Base-by-base conservation (phyloP, 2,113 vertebrate species). In the Phasianus colchicus region DNA sequence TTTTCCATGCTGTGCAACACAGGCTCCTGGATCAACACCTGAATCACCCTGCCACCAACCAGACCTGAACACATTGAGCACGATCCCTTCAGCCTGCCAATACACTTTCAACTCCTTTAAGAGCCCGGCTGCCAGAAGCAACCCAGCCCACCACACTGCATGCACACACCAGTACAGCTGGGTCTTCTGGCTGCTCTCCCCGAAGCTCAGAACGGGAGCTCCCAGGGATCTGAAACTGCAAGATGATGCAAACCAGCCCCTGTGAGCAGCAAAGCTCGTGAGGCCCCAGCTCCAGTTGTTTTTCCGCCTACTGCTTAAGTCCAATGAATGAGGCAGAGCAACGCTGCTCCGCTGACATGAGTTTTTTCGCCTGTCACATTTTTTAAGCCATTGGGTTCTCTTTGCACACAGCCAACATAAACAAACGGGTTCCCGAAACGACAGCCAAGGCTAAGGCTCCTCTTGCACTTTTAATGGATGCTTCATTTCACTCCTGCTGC, bases 91-190 rank as follows among this genome's bases (percentile, higher is more conserved):
- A 38, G 32, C 61, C 43, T 2, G 2, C 25, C 16, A 36, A 52
- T 45, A 10, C 32, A 42, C 50, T 18, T 52, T 54, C 32, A n/a
- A n/a, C 70, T 45, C 52, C 14, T 18, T 8, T 10, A 27, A 29
- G 45, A 52, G 61, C 61, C 61, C 38, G 45, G 38, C 27, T 75
- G 21, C 20, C n/a, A 22, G n/a, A 11, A 38, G 22, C 10, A n/a
- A 48, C 19, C 22, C 54, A 32, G 8, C 3, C 25, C 21, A 7
- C 18, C 1, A 0, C 52, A 12, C n/a, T 1, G 0, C 25, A 1
- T 1, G 4, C 11, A 13, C 3, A 25, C 32, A 8, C 2, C 18
- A 18, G 22, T 0, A 18, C 8, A 5, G 63, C 42, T 17, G 48
- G n/a, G 32, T 10, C 90, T 10, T 18, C 34, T 14, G 22, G 32